Evolutionary conservation across 2,113 vertebrate genomes (phyloP).

Genomic region (Microtus ochrogaster): DNA sequence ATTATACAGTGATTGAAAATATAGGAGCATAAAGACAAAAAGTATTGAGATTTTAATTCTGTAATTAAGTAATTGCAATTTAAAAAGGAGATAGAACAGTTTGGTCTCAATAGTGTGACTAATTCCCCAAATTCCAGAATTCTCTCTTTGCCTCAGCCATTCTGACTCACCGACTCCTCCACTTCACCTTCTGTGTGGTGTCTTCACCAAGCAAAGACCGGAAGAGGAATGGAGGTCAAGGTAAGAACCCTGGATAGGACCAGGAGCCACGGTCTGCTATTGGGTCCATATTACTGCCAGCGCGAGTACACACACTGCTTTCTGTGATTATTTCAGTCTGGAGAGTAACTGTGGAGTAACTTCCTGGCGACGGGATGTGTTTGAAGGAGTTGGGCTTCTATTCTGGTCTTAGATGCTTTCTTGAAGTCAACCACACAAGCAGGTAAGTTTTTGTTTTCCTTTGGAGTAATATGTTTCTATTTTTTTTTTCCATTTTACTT

Average conservation of each 20-base stretch:
- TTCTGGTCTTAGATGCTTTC: neutral
- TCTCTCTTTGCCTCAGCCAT: neutral
- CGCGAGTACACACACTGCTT: neutral
- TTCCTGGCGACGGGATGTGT: neutral
- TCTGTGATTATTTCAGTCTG: neutral
- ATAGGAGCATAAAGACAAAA: neutral
- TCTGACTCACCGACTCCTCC: neutral
- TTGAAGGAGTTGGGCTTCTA: neutral
- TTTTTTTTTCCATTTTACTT: neutral
- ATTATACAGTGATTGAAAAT: constrained; percentile 10
- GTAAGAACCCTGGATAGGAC: neutral
- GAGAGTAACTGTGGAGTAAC: neutral
- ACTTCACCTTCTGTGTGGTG: neutral
- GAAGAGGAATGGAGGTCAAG: neutral
- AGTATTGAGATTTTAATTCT: neutral
- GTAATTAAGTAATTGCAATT: neutral
- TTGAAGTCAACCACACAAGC: neutral
- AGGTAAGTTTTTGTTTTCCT: neutral
- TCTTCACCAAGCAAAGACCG: neutral
- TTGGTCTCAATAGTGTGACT: neutral
- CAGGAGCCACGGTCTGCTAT: neutral
- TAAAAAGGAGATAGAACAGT: neutral
- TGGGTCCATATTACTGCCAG: neutral
- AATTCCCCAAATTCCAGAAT: neutral
- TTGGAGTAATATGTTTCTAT: neutral